A percentile compares a stretch with the other conserved stretches of the same genome.
These are phyloP conservation scores for Lophius americanus DNA, from an alignment of 2,797 vertebrate genomes.

Conservation along the genomic window DNA sequence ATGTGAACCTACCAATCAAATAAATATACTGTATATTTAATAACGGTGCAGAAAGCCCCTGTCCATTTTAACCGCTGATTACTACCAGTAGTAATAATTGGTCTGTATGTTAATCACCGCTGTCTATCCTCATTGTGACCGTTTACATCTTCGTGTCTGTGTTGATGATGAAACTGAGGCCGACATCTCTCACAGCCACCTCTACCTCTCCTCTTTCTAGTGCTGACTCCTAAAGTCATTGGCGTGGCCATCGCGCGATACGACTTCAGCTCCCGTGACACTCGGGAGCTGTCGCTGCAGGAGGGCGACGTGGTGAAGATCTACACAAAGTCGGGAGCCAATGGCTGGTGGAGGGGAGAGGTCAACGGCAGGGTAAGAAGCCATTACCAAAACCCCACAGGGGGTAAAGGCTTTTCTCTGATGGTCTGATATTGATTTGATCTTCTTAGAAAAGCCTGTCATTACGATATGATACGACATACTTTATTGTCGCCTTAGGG, in stretches of 20 bases:
- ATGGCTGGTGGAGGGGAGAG: slow-evolving; percentile 99
- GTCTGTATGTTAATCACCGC: too few relatives aligned
- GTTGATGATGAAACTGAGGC: too few relatives aligned
- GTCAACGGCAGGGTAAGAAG: slow-evolving; percentile 89
- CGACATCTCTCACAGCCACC: too few relatives aligned
- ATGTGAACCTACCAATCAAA: too few relatives aligned
- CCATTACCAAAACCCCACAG: neutral
- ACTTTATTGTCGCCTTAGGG: too few relatives aligned
- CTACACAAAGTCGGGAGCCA: slow-evolving; percentile 93
- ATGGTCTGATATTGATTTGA: neutral
- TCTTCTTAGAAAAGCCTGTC: too few relatives aligned
- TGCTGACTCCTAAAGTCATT: slow-evolving; percentile 92
- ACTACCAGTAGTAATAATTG: too few relatives aligned
- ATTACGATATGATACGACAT: neutral
- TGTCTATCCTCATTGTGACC: too few relatives aligned
- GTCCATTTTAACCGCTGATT: too few relatives aligned
- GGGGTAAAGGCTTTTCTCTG: neutral
- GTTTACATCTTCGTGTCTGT: too few relatives aligned
- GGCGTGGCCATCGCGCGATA: slow-evolving; percentile 95
- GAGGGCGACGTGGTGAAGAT: slow-evolving; percentile 97
- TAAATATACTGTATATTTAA: too few relatives aligned
- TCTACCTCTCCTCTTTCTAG: slow-evolving; percentile 61
- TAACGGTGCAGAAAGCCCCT: too few relatives aligned
- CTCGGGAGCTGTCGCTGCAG: slow-evolving; percentile 90
- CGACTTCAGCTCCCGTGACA: slow-evolving; percentile 96